These are phyloP conservation scores for Polymixis lichenea DNA, from an alignment of 2,888 invertebrate genomes.

Conservation along the genomic window DNA sequence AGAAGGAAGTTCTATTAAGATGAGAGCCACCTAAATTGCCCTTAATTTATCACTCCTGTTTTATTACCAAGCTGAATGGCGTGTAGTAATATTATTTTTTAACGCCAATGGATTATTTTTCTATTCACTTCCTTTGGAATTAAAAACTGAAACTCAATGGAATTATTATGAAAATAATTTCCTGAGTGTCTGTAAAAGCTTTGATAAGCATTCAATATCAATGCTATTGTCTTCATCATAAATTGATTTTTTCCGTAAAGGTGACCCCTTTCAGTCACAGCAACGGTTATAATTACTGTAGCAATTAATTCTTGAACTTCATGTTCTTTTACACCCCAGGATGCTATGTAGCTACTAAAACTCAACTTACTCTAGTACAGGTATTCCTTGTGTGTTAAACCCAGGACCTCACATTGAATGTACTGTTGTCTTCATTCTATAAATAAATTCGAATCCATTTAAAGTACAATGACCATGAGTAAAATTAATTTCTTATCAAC, in stretches of 20 bases:
- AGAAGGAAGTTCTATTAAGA: constrained; percentile 88
- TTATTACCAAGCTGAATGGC: constrained; percentile 70
- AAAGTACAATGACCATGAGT: constrained; percentile 30
- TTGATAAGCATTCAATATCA: not conserved
- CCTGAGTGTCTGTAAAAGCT: not conserved
- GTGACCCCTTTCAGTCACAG: not conserved
- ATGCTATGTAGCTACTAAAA: not conserved
- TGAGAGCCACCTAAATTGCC: constrained; percentile 83
- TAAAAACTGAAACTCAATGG: not conserved
- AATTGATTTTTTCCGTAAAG: not conserved
- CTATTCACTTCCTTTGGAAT: constrained; percentile 8
- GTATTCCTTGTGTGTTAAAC: not conserved
- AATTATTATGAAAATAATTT: constrained; percentile 29
- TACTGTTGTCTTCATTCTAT: not conserved
- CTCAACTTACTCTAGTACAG: not conserved
- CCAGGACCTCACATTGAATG: not conserved
- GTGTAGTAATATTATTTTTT: constrained; percentile 30
- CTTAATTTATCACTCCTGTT: constrained; percentile 85
- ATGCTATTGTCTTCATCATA: constrained; percentile 1
- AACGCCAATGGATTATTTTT: constrained; percentile 27
- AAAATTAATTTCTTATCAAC: constrained; percentile 39
- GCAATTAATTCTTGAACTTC: not conserved
- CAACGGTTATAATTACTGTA: not conserved
- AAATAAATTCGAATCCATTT: constrained; percentile 24
- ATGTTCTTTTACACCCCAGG: not conserved